Percentiles rank a stretch among this genome's conserved stretches.
Conservation (phyloP, 2,888 invertebrate species). For the Drosophila prostipennis region DNA sequence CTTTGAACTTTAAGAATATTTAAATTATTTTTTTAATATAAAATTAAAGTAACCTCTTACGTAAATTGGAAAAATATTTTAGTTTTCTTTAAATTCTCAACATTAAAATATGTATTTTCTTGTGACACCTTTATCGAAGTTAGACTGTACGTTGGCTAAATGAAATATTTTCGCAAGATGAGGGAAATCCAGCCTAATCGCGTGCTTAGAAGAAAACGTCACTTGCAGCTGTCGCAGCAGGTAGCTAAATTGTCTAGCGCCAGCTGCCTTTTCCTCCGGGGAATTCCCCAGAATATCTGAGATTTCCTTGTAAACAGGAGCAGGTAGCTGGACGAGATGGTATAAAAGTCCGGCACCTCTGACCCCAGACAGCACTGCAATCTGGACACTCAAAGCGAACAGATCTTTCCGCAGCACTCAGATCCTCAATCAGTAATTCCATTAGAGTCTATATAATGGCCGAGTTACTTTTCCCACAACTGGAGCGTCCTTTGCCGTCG, state of each 20-base stretch:
- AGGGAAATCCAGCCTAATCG: conserved; percentile 53
- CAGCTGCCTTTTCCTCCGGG: conserved; percentile 53
- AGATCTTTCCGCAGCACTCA: conserved; percentile 34
- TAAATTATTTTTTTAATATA: too few relatives aligned
- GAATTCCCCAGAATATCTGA: conserved; percentile 44
- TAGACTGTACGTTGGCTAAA: conserved; percentile 9
- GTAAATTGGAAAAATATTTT: too few relatives aligned
- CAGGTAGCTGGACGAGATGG: conserved; percentile 39
- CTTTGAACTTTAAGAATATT: too few relatives aligned
- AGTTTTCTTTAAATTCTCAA: too few relatives aligned
- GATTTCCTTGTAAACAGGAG: conserved; percentile 34
- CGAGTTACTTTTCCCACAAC: conserved; percentile 62
- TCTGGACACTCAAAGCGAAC: conserved; percentile 26
- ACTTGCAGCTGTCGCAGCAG: conserved; percentile 69
- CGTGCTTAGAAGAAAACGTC: conserved; percentile 47
- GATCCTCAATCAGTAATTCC: neutral
- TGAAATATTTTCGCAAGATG: conserved; percentile 1
- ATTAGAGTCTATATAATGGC: conserved; percentile 45
- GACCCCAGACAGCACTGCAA: conserved; percentile 36
- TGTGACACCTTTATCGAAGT: conserved; percentile 23
- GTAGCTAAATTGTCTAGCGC: conserved; percentile 46
- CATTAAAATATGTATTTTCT: too few relatives aligned
- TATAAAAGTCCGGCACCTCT: conserved; percentile 53
- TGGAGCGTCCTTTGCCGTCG: conserved; percentile 66
- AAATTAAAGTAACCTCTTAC: too few relatives aligned